Conservation (phyloP, 37 sponge, comb jelly and placozoan species). For the Oscarella lobularis region DNA sequence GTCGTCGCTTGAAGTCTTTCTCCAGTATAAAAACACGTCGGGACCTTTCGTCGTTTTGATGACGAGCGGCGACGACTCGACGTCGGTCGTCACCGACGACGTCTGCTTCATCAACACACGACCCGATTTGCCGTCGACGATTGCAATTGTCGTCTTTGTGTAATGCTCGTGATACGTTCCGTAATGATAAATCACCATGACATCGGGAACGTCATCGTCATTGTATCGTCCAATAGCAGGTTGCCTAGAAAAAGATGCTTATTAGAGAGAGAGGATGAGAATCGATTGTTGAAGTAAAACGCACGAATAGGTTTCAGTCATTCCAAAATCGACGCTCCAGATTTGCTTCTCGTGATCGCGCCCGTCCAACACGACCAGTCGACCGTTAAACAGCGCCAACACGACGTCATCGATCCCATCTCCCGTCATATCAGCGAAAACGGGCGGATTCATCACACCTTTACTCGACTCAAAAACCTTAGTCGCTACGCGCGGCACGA, state of each 20-base stretch:
- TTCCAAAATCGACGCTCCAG: neutral
- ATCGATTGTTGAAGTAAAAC: no score
- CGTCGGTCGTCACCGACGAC: neutral
- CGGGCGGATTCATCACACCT: neutral
- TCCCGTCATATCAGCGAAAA: neutral
- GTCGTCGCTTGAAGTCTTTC: no score
- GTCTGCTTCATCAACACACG: neutral
- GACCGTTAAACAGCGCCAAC: slow-evolving; percentile 1
- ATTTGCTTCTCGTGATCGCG: neutral
- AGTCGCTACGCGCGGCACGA: neutral
- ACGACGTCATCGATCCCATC: neutral
- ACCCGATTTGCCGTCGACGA: neutral
- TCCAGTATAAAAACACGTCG: neutral
- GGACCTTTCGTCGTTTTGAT: neutral
- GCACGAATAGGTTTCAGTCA: neutral
- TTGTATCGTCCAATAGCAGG: neutral
- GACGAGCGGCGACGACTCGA: neutral
- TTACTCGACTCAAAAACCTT: neutral
- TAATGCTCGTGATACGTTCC: neutral
- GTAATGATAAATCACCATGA: neutral
- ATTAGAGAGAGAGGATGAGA: no score
- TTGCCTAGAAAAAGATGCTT: neutral
- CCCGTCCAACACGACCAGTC: neutral
- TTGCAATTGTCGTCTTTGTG: neutral
- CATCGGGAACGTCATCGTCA: neutral